These are phyloP conservation scores for Acanthosoma haemorrhoidale DNA, from an alignment of 2,888 invertebrate genomes.

Conservation along the genomic window DNA sequence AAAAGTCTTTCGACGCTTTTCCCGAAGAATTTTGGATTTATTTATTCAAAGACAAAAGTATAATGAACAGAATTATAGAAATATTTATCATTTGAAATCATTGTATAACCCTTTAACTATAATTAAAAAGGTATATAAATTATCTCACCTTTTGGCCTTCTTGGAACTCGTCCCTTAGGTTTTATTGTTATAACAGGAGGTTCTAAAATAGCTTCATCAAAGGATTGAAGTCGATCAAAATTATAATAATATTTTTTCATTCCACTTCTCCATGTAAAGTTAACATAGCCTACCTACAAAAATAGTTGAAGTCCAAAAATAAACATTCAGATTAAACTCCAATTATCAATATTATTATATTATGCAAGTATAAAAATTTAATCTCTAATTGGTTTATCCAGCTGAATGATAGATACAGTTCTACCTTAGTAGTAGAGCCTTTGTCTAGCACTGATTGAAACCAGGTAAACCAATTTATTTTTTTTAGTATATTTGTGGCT, in stretches of 20 bases:
- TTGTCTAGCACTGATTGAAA: too few relatives aligned
- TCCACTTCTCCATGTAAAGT: conserved; percentile 86
- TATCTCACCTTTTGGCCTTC: conserved; percentile 67
- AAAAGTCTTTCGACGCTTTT: too few relatives aligned
- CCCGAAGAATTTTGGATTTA: too few relatives aligned
- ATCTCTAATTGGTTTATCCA: too few relatives aligned
- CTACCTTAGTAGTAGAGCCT: too few relatives aligned
- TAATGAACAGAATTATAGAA: too few relatives aligned
- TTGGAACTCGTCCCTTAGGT: conserved; percentile 77
- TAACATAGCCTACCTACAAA: conserved; percentile 62
- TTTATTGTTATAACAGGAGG: conserved; percentile 84
- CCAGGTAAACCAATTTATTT: too few relatives aligned
- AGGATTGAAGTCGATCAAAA: conserved; percentile 79
- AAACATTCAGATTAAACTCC: neutral
- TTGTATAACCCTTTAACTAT: neutral
- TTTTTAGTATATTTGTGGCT: too few relatives aligned
- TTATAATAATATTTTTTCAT: conserved; percentile 76
- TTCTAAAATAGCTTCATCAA: conserved; percentile 74
- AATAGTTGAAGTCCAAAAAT: neutral
- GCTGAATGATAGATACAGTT: too few relatives aligned
- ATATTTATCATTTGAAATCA: too few relatives aligned
- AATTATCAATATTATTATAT: neutral
- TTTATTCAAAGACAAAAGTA: too few relatives aligned
- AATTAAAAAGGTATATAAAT: neutral
- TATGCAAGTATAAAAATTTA: too few relatives aligned